Conservation (phyloP, 2,888 invertebrate genomes). For the Ditylenchus weischeri region DNA sequence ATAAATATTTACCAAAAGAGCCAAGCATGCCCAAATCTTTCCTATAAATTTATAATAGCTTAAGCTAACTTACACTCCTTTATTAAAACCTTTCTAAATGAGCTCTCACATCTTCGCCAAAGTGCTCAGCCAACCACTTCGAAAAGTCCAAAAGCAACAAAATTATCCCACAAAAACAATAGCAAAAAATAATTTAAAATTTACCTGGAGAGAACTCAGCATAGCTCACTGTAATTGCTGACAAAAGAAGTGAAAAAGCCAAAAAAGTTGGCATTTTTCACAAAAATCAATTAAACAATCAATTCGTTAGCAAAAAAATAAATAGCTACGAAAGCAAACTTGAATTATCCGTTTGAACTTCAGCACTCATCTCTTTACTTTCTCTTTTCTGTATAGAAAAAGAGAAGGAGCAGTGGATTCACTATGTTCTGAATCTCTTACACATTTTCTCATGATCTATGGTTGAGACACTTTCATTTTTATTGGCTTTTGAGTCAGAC, state of each 20-base stretch:
- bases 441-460: too few relatives aligned
- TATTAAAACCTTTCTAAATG: constrained; percentile 32
- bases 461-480: too few relatives aligned
- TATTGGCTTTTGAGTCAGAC: too few relatives aligned
- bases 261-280: constrained; percentile 13
- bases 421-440: too few relatives aligned
- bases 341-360: too few relatives aligned
- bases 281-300: constrained; percentile 1
- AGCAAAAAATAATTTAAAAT: neutral
- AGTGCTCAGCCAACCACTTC: constrained; percentile 35
- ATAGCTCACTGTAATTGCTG: neutral
- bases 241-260: neutral
- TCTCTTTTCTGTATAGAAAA: too few relatives aligned
- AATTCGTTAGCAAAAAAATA: neutral
- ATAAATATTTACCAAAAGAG: constrained; percentile 41
- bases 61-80: constrained; percentile 3
- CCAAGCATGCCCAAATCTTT: constrained; percentile 48
- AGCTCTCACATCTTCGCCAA: constrained; percentile 37
- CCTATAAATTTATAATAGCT: constrained; percentile 28
- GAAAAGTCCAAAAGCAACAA: constrained; percentile 16
- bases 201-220: constrained; percentile 1
- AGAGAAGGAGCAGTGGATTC: too few relatives aligned
- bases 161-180: too few relatives aligned
- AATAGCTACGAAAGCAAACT: too few relatives aligned
- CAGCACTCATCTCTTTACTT: too few relatives aligned